These are phyloP conservation scores for Anastrepha obliqua DNA, from an alignment of 1,140 invertebrate species.

Conservation along the genomic window DNA sequence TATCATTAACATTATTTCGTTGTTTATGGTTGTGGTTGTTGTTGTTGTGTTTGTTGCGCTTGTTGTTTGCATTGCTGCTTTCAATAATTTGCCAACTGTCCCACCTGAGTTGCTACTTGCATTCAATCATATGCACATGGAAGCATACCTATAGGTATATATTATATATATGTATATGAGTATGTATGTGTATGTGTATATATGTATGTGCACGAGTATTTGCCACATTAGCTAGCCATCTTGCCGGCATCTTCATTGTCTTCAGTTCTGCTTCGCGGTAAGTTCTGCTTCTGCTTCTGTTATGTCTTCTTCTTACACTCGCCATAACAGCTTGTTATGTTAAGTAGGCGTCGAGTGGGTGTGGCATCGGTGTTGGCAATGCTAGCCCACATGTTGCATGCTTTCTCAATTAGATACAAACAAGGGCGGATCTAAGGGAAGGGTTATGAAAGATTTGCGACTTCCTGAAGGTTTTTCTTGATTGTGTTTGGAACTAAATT, in stretches of 20 bases:
- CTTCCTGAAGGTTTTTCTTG: too few relatives aligned
- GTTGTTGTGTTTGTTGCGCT: not conserved
- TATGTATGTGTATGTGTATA: too few relatives aligned
- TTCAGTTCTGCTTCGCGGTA: not conserved
- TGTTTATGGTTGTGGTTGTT: not conserved
- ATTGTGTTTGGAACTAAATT: too few relatives aligned
- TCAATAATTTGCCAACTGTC: slow-evolving; percentile 48
- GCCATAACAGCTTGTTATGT: slow-evolving; percentile 31
- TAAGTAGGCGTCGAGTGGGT: slow-evolving; percentile 45
- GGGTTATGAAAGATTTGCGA: too few relatives aligned
- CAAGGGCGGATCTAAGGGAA: too few relatives aligned
- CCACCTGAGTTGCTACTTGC: not conserved
- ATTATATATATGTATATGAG: too few relatives aligned
- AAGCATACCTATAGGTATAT: too few relatives aligned
- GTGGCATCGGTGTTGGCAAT: not conserved
- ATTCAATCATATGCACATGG: not conserved
- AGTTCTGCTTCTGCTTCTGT: not conserved
- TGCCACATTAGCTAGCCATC: not conserved
- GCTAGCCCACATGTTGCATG: slow-evolving; percentile 61
- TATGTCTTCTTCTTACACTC: not conserved
- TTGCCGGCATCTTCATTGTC: not conserved
- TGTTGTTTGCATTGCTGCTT: slow-evolving; percentile 13
- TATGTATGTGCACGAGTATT: not conserved
- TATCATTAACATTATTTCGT: slow-evolving; percentile 48
- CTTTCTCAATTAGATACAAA: slow-evolving; percentile 65